Percentiles rank a stretch among this genome's conserved stretches.
Evolutionary conservation across 2,797 vertebrate species (phyloP).

Genomic region (Furcifer pardalis): DNA sequence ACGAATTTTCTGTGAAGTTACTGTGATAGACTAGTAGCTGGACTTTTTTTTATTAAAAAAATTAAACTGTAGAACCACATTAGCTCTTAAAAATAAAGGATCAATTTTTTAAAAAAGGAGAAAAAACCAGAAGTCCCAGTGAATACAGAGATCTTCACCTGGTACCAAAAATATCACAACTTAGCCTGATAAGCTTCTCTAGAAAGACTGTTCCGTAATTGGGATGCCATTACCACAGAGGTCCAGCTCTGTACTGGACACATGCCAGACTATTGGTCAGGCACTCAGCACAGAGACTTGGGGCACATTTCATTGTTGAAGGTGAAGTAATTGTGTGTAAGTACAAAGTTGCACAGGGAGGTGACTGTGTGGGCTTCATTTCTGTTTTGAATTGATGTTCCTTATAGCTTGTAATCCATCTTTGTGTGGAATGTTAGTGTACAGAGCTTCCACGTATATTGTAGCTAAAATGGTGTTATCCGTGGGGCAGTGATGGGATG

Average conservation of each 20-base stretch:
- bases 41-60: constrained; percentile 14
- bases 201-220: background rate
- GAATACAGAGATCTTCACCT: background rate
- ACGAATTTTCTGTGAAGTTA: background rate
- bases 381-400: too few relatives aligned
- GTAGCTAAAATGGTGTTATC: too few relatives aligned
- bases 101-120: background rate
- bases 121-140: background rate
- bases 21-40: constrained; percentile 34
- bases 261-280: background rate
- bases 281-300: background rate
- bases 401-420: too few relatives aligned
- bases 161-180: background rate
- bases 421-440: too few relatives aligned
- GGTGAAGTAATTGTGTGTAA: too few relatives aligned
- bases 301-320: too few relatives aligned
- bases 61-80: background rate
- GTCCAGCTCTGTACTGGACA: background rate
- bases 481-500: too few relatives aligned
- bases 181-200: background rate
- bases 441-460: too few relatives aligned
- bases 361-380: too few relatives aligned
- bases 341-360: too few relatives aligned
- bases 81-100: too few relatives aligned
- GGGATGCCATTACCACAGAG: background rate